Conservation (phyloP, 1,140 invertebrate species). For the Diabrotica virgifera region DNA sequence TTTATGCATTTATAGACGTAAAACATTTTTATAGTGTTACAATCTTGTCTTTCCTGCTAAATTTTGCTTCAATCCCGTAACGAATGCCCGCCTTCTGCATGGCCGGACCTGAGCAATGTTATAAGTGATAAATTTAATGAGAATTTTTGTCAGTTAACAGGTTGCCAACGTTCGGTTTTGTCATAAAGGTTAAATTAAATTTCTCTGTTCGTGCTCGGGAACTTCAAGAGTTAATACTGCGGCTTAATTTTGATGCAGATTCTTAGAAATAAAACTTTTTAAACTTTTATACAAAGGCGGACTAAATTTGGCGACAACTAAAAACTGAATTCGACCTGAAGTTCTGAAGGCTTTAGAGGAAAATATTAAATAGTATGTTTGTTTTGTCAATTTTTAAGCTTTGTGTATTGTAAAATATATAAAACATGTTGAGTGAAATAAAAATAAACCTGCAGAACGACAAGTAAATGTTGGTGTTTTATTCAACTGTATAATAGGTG, state of each 20-base stretch:
- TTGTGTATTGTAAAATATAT: too few relatives aligned
- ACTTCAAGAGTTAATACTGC: not conserved
- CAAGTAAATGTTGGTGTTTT: too few relatives aligned
- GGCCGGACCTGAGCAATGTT: not conserved
- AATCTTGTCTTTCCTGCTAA: too few relatives aligned
- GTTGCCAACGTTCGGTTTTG: not conserved
- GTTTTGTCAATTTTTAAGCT: too few relatives aligned
- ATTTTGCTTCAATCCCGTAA: too few relatives aligned
- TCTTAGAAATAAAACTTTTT: not conserved
- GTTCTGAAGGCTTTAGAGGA: not conserved
- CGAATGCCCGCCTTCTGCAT: not conserved
- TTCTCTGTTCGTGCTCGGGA: slow-evolving; percentile 1
- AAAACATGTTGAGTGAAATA: too few relatives aligned
- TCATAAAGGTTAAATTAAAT: slow-evolving; percentile 3
- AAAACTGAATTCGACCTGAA: not conserved
- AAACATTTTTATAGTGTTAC: too few relatives aligned
- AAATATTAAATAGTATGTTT: too few relatives aligned
- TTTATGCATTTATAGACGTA: too few relatives aligned
- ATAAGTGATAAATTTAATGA: slow-evolving; percentile 3
- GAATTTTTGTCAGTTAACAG: slow-evolving; percentile 1
- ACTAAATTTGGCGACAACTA: not conserved
- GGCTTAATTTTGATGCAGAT: slow-evolving; percentile 1
- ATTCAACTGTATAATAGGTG: too few relatives aligned
- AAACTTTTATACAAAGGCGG: not conserved
- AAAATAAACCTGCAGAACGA: too few relatives aligned